Base-by-base conservation (phyloP, 2,797 vertebrate species). In the Betta splendens region DNA sequence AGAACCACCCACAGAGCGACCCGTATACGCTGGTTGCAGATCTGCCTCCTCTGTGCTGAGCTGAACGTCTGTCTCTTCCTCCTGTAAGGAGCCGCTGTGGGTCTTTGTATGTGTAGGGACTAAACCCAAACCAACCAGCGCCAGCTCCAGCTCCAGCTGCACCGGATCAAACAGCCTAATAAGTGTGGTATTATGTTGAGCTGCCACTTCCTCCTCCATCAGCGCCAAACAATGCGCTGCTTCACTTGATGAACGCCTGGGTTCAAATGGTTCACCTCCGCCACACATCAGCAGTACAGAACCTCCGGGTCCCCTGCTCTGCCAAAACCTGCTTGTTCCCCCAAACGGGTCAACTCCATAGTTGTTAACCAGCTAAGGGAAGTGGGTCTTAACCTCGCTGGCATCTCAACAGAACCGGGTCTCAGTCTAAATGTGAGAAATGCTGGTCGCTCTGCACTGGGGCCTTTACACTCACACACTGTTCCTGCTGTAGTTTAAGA, bases 221-320 rank as follows among this genome's bases (percentile, higher is more conserved):
- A n/a, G 20, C 45, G 44, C 9, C 28, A 0, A 37, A 72, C 64
- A 64, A 69, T 69, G 3, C 48, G 13, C 56, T 16, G 45, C 50
- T 43, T 50, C 32, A 3, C 37, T 44, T 31, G 29, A 9, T 37
- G 54, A 60, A 49, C 13, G 23, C 26, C 42, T 2, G 1, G 55
- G 48, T 26, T 50, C 73, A 50, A 63, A 62, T 66, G 57, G 57
- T n/a, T n/a, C n/a, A n/a, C n/a, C n/a, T n/a, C n/a, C n/a, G n/a
- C n/a, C n/a, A n/a, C n/a, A n/a, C n/a, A n/a, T n/a, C 25, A 0
- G 37, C 54, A 39, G 25, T n/a, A n/a, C n/a, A n/a, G n/a, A n/a
- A n/a, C n/a, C n/a, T 4, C 7, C 22, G 15, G 1, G 3, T 28
- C 16, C 9, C 9, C 12, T 35, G 13, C 8, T 17, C 13, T 9